Base-by-base conservation (phyloP, 2,888 invertebrate genomes). In the Protula sp. region DNA sequence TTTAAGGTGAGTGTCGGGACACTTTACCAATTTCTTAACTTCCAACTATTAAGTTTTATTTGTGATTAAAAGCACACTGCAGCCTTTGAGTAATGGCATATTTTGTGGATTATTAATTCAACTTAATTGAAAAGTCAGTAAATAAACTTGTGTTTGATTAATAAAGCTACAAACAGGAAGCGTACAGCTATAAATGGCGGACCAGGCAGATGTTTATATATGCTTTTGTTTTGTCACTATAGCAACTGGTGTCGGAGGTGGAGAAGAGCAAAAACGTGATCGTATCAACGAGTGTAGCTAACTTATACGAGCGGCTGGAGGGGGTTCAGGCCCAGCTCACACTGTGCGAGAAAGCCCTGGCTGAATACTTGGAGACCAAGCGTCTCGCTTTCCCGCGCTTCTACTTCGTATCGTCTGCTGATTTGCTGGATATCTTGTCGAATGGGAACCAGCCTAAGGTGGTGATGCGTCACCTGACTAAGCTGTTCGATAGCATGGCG, bases 381-480 rank as follows among this genome's bases (percentile, higher is more conserved):
- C 86, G 97, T 72, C 84, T 95, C 59, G 93, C 94, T 2, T 97
- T 97, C 83, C 95, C 95, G 22, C 85, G 95, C 76, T 97, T 97
- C 83, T 97, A 97, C 83, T 97, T 97, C 82, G 92, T 97, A 1
- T 95, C 95, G 9, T 94, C 94, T 5, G 94, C 93, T 57, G 97
- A 97, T 84, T 83, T 97, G 57, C 82, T 97, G 63, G 95, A 97
- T 80, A 90, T 97, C 70, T 84, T 97, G 54, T 94, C 94, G 19
- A 95, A 95, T 81, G 95, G 95, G 62, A 95, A 94, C 78, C 91
- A 93, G 77, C 94, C 95, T 3, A 87, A 89, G 47, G 69, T 71
- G 54, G 79, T 78, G 45, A 72, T 77, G 57, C 74, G 91, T 74
- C 97, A 97, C 82, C 84, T 97, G 72, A 94, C 93, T 0, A 97